A percentile compares a stretch with the other conserved stretches of the same genome.
Conservation (phyloP, 2,888 invertebrate genomes). For the Seira musarum region DNA sequence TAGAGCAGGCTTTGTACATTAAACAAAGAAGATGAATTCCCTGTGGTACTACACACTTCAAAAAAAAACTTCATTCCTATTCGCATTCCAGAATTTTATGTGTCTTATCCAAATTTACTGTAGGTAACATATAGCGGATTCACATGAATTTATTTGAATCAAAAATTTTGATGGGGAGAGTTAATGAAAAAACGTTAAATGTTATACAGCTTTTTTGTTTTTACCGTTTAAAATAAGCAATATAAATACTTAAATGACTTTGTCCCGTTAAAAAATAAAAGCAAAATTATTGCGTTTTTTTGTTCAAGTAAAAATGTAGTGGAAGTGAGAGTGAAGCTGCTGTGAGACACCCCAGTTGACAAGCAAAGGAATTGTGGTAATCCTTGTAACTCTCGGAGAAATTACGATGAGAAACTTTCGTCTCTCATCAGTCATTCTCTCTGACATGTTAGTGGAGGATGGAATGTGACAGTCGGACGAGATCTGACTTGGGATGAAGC, state of each 20-base stretch:
- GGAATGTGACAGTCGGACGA: constrained; percentile 56
- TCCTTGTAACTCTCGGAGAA: constrained; percentile 53
- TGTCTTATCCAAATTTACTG: too few species aligned
- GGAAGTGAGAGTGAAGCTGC: too few species aligned
- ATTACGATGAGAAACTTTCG: constrained; percentile 47
- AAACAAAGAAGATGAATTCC: neutral
- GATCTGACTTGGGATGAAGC: constrained; percentile 30
- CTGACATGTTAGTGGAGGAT: constrained; percentile 51
- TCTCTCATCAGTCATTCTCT: constrained; percentile 58
- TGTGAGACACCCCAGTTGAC: neutral
- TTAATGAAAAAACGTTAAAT: neutral
- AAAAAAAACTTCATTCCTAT: constrained; percentile 18
- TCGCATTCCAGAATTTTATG: constrained; percentile 24
- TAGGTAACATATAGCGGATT: too few species aligned
- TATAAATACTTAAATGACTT: too few species aligned
- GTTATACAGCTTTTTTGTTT: neutral
- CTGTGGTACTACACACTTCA: neutral
- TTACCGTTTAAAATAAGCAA: too few species aligned
- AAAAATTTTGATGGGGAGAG: too few species aligned
- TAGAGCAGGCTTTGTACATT: neutral
- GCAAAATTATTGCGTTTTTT: too few species aligned
- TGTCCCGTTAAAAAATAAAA: too few species aligned
- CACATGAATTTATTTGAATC: too few species aligned
- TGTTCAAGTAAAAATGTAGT: too few species aligned
- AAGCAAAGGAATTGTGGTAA: constrained; percentile 18